phyloP scores from a whole-genome alignment of 2,113 vertebrate genomes.

The Noctilio leporinus region DNA sequence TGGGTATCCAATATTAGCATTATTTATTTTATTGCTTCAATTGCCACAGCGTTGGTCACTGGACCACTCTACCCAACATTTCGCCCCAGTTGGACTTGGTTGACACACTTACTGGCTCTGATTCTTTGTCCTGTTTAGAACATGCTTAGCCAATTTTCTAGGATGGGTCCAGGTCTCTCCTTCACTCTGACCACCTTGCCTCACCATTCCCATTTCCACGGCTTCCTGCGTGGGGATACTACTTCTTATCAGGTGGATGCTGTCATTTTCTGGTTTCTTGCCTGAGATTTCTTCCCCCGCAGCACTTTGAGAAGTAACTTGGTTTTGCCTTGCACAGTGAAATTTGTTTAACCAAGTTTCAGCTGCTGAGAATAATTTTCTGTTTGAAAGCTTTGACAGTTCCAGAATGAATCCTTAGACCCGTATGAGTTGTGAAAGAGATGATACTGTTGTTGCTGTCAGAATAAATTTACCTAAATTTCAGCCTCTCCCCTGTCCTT shows the following conservation, averaged over 20 bases:
- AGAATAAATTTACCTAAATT: constrained; percentile 21
- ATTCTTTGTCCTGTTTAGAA: neutral
- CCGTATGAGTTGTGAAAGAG: neutral
- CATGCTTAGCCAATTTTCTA: neutral
- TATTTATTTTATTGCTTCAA: neutral
- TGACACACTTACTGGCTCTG: neutral
- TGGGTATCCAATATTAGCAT: neutral
- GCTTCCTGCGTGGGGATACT: neutral
- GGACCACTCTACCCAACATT: neutral
- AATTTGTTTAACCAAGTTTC: constrained; percentile 43
- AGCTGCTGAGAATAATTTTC: constrained; percentile 21
- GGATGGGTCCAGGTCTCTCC: neutral
- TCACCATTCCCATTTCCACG: neutral
- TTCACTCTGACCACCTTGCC: neutral
- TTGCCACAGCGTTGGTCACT: neutral
- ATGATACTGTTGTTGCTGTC: neutral
- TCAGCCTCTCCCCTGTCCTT: neutral
- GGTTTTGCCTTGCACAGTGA: constrained; percentile 31
- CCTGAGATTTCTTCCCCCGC: neutral
- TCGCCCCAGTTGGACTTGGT: too few relatives aligned
- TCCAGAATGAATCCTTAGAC: constrained; percentile 4
- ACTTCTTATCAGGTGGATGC: neutral
- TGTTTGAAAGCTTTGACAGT: constrained; percentile 29
- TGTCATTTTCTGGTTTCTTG: constrained; percentile 12
- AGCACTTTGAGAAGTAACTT: constrained; percentile 23